A percentile compares a stretch with the other conserved stretches of the same genome.
phyloP scores from a whole-genome alignment of 92 coral and sea anemone genomes.

The Ricordea florida region DNA sequence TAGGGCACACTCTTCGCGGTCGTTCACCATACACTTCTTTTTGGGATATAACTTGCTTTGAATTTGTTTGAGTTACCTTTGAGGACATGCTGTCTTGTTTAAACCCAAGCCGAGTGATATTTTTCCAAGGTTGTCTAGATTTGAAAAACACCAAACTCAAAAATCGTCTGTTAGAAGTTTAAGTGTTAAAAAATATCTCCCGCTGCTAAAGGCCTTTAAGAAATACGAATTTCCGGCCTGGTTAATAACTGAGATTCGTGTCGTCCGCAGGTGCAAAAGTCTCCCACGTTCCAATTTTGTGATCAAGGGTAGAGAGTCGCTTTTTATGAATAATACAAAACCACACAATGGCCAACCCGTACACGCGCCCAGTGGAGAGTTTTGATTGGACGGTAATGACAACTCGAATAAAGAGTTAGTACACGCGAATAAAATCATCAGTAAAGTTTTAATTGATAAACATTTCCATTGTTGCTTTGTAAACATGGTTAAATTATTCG shows the following conservation, averaged over 20 bases:
- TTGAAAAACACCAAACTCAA: too few relatives aligned
- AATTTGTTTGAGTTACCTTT: conserved; percentile 1
- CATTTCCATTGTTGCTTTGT: conserved; percentile 41
- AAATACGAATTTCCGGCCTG: conserved; percentile 54
- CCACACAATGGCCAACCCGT: conserved; percentile 2
- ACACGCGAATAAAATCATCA: conserved; percentile 31
- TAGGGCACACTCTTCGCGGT: conserved; percentile 16
- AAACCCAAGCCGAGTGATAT: neutral
- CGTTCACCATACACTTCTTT: neutral
- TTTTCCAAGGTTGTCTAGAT: neutral
- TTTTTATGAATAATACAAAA: conserved; percentile 40
- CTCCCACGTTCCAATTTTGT: conserved; percentile 25
- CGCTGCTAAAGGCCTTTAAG: conserved; percentile 43
- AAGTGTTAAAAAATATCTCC: conserved; percentile 16
- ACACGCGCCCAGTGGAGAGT: conserved; percentile 12
- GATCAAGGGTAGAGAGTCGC: conserved; percentile 43
- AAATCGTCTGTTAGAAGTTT: too few relatives aligned
- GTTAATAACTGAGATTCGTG: conserved; percentile 53
- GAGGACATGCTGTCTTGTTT: conserved; percentile 1
- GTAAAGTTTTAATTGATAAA: conserved; percentile 47
- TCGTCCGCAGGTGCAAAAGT: conserved; percentile 46
- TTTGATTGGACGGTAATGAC: conserved; percentile 34
- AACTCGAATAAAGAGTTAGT: conserved; percentile 11
- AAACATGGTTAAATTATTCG: conserved; percentile 42
- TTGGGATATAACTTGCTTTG: conserved; percentile 14